These are phyloP conservation scores for Epinephelus moara DNA, from an alignment of 2,113 vertebrate genomes.

Conservation along the genomic window DNA sequence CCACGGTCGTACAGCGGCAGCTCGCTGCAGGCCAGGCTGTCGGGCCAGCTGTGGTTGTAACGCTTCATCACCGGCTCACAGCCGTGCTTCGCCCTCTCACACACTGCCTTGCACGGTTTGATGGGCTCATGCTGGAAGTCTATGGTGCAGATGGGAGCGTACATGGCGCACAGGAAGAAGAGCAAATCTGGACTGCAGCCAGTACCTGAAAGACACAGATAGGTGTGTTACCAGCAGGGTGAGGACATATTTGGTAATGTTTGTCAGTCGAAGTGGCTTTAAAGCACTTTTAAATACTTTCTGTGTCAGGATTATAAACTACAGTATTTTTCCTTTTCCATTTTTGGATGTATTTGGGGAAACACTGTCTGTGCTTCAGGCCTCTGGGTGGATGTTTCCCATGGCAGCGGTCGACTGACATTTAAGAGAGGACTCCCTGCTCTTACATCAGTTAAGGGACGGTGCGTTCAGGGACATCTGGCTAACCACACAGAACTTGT, in stretches of 20 bases:
- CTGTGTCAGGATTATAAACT: neutral
- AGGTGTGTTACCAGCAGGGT: neutral
- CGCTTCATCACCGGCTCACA: slow-evolving; percentile 95
- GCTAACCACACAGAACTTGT: slow-evolving; percentile 5
- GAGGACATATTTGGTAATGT: neutral
- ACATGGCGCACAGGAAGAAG: slow-evolving; percentile 99
- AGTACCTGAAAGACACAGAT: slow-evolving; percentile 76
- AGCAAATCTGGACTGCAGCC: slow-evolving; percentile 94
- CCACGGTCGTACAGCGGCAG: slow-evolving; percentile 96
- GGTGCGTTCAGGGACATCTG: slow-evolving; percentile 32
- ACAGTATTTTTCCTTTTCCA: neutral
- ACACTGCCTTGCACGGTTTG: slow-evolving; percentile 97
- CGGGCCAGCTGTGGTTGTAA: slow-evolving; percentile 96
- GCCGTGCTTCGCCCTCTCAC: slow-evolving; percentile 92
- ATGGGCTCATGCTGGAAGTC: slow-evolving; percentile 99
- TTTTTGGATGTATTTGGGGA: neutral
- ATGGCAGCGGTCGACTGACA: neutral
- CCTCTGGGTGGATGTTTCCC: neutral
- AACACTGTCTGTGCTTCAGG: neutral
- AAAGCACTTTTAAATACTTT: neutral
- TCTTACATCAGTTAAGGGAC: slow-evolving; percentile 3
- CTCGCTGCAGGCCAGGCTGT: slow-evolving; percentile 94
- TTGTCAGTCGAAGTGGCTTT: neutral
- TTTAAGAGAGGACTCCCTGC: slow-evolving; percentile 1
- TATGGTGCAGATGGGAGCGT: slow-evolving; percentile 98